phyloP scores from a whole-genome alignment of 2,113 vertebrate genomes.

The Smithornis capensis region DNA sequence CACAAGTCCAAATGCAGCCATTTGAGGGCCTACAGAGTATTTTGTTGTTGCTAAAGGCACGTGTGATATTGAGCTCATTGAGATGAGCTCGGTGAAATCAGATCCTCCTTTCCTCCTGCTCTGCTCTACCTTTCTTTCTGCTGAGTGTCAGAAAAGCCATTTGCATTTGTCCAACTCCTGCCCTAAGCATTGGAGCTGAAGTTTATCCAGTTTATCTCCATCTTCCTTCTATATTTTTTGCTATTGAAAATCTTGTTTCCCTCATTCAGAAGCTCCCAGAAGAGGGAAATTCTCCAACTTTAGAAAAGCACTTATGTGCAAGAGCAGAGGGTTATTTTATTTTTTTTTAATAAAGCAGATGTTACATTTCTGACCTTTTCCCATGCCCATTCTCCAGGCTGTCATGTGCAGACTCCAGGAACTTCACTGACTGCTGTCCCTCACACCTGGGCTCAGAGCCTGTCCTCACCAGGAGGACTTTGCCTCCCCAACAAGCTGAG shows the following conservation, averaged over 20 bases:
- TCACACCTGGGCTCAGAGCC: neutral
- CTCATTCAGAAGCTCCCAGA: neutral
- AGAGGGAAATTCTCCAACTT: neutral
- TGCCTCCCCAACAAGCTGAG: neutral
- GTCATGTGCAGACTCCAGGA: neutral
- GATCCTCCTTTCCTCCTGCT: neutral
- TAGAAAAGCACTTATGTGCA: neutral
- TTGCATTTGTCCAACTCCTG: accelerated
- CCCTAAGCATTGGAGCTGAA: neutral
- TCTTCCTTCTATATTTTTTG: neutral
- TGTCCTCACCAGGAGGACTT: neutral
- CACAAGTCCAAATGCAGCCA: neutral
- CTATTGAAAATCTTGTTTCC: neutral
- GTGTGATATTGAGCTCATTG: neutral
- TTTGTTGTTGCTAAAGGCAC: neutral
- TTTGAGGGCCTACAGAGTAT: neutral
- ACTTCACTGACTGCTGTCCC: neutral
- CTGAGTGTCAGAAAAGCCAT: neutral
- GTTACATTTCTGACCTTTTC: neutral
- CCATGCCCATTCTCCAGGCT: neutral
- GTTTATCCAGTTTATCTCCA: neutral
- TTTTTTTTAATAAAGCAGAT: neutral
- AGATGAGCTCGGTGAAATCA: neutral
- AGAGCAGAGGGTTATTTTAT: neutral
- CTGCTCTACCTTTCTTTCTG: neutral